Conservation (phyloP, 2,888 invertebrate genomes). For the Drosophila infuscata region DNA sequence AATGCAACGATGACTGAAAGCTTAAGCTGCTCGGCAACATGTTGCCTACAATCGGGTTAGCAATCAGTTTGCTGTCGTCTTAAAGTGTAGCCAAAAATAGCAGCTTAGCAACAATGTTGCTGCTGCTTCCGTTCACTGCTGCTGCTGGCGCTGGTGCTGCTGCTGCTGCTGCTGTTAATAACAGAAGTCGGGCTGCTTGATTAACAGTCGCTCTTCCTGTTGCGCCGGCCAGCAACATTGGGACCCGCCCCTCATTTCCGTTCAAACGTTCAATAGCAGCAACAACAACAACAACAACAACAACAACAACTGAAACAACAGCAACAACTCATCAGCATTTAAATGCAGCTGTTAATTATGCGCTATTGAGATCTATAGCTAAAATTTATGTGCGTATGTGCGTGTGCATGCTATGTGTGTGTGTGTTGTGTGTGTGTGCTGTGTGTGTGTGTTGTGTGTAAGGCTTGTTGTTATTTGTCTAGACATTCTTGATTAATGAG, state of each 20-base stretch:
- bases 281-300: slow-evolving; percentile 29
- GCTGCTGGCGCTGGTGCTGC: slow-evolving; percentile 1
- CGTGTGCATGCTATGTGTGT: not conserved
- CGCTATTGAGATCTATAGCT: slow-evolving; percentile 30
- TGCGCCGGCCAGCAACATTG: slow-evolving; percentile 8
- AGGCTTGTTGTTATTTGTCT: slow-evolving; percentile 64
- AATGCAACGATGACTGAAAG: not conserved
- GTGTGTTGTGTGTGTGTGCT: not conserved
- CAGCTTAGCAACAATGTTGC: slow-evolving; percentile 29
- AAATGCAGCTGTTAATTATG: slow-evolving; percentile 50
- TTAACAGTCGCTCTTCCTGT: slow-evolving; percentile 57
- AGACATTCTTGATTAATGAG: slow-evolving; percentile 69
- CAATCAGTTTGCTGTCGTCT: not conserved
- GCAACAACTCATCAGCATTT: slow-evolving; percentile 38
- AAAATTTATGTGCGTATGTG: slow-evolving; percentile 15
- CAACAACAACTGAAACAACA: slow-evolving; percentile 18
- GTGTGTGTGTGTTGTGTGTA: slow-evolving; percentile 6
- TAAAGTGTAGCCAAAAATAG: not conserved
- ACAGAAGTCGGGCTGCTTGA: slow-evolving; percentile 18
- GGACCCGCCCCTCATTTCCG: slow-evolving; percentile 61
- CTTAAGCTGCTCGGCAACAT: slow-evolving; percentile 17
- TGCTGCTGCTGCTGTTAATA: slow-evolving; percentile 33
- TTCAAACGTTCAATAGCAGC: slow-evolving; percentile 25
- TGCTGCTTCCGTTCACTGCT: slow-evolving; percentile 24
- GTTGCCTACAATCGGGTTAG: slow-evolving; percentile 8